These are phyloP conservation scores for Hemichromis elongatus DNA, from an alignment of 2,113 vertebrate species.

Conservation along the genomic window DNA sequence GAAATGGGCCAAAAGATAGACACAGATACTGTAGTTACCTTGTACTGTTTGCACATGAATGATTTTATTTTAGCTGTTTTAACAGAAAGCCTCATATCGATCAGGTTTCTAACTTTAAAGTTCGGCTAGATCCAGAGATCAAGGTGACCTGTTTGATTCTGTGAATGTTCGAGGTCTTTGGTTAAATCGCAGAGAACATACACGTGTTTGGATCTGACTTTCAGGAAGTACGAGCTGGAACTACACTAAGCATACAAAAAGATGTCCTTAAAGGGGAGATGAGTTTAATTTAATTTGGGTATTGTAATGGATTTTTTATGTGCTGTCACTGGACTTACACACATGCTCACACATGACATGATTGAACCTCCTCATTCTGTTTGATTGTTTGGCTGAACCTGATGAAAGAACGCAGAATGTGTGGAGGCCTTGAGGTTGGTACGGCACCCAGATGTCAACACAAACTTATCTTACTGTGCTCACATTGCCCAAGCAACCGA, in stretches of 20 bases:
- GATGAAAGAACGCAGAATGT: background rate
- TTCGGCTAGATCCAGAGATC: background rate
- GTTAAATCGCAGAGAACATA: background rate
- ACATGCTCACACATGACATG: background rate
- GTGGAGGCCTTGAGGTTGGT: background rate
- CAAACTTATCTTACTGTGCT: background rate
- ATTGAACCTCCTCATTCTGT: background rate
- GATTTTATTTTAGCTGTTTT: background rate
- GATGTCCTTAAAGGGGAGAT: background rate
- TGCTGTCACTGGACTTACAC: background rate
- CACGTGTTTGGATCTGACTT: background rate
- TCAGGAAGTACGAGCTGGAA: background rate
- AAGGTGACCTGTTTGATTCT: background rate
- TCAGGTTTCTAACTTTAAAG: background rate
- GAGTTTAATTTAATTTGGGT: background rate
- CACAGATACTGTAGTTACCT: background rate
- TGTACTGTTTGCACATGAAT: background rate
- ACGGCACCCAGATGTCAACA: background rate
- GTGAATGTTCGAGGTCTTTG: background rate
- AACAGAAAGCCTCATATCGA: background rate
- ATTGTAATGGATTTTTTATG: background rate
- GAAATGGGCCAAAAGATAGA: slow-evolving; percentile 4
- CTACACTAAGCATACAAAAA: background rate
- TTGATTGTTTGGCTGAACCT: background rate
- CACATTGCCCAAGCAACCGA: background rate